Evolutionary conservation across 2,888 invertebrate species (phyloP).

Genomic region (Idaea aversata): DNA sequence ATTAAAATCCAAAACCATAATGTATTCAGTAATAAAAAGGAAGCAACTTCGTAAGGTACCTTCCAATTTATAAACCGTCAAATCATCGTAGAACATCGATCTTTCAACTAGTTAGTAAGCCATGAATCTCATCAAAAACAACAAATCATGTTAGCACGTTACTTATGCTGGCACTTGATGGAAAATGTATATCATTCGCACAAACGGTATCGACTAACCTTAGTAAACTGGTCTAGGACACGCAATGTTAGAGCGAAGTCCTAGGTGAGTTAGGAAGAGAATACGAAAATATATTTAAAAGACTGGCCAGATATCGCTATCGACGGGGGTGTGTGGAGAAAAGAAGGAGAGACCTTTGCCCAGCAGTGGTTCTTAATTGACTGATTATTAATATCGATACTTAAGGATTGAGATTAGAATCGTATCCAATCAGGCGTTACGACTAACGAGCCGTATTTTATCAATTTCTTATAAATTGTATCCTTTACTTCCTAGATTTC

Average conservation of each 20-base stretch:
- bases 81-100: background rate
- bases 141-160: slow-evolving; percentile 32
- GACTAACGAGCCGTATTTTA: too few relatives aligned
- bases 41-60: too few relatives aligned
- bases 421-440: too few relatives aligned
- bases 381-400: too few relatives aligned
- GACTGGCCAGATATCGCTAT: background rate
- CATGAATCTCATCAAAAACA: slow-evolving; percentile 22
- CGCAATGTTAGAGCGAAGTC: slow-evolving; percentile 60
- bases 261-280: background rate
- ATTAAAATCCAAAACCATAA: too few relatives aligned
- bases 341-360: too few relatives aligned
- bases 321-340: too few relatives aligned
- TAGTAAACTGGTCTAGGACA: slow-evolving; percentile 68
- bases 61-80: background rate
- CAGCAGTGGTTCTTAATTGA: too few relatives aligned
- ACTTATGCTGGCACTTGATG: slow-evolving; percentile 55
- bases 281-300: background rate
- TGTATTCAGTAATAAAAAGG: too few relatives aligned
- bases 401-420: too few relatives aligned
- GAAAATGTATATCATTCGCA: slow-evolving; percentile 70
- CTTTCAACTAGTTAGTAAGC: slow-evolving; percentile 4
- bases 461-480: too few relatives aligned
- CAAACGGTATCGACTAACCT: slow-evolving; percentile 65
- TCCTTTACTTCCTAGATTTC: too few relatives aligned